These are phyloP conservation scores for Amazona ochrocephala DNA, from an alignment of 2,797 vertebrate genomes.

Conservation along the genomic window DNA sequence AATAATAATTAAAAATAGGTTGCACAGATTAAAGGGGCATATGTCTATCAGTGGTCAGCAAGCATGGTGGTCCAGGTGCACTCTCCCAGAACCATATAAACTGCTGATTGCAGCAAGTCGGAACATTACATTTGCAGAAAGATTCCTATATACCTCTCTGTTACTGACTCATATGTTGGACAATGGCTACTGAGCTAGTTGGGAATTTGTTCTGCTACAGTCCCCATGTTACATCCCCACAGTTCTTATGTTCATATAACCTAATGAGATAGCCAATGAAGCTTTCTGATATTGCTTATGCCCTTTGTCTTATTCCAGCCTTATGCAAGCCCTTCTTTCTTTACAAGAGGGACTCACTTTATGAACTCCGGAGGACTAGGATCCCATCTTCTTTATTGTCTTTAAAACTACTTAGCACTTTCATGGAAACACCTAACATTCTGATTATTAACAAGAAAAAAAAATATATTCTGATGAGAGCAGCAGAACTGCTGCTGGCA, in stretches of 20 bases:
- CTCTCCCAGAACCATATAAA: background rate
- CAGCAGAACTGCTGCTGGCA: slow-evolving; percentile 27
- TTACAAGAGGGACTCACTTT: background rate
- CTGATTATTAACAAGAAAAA: slow-evolving; percentile 16
- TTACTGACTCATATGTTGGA: background rate
- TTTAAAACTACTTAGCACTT: background rate
- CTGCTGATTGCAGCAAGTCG: background rate
- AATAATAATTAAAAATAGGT: background rate
- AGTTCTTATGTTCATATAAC: background rate
- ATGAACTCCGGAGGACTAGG: background rate
- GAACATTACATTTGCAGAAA: background rate
- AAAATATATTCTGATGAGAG: background rate
- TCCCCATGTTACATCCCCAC: background rate
- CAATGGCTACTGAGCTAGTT: background rate
- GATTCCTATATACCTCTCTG: background rate
- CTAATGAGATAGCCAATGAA: background rate
- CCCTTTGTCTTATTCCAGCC: background rate
- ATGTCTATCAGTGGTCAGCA: background rate
- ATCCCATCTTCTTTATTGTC: background rate
- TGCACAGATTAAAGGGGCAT: background rate
- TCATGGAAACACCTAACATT: background rate
- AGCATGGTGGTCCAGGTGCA: background rate
- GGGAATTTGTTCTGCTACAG: background rate
- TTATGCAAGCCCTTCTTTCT: background rate
- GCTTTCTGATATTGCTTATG: background rate